Percentiles rank a stretch among this genome's conserved stretches.
Conservation (phyloP, 2,113 vertebrate species). For the Melanocharis versteri region DNA sequence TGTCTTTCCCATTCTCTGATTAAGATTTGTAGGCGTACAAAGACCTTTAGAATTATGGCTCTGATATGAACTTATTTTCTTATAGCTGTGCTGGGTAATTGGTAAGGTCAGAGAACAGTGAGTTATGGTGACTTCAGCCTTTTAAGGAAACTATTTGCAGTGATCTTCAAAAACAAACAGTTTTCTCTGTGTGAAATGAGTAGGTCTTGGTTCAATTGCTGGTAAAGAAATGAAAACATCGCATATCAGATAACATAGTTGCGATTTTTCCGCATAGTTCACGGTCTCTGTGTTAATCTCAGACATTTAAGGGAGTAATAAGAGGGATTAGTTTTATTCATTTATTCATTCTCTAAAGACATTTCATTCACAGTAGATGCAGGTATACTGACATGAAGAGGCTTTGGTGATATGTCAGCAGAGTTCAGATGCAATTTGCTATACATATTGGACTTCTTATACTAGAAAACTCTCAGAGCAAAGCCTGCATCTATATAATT, state of each 20-base stretch:
- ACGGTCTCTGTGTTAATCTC: not conserved
- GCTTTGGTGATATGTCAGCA: not conserved
- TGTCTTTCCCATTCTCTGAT: not conserved
- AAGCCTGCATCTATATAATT: not conserved
- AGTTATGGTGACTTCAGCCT: not conserved
- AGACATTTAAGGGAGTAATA: not conserved
- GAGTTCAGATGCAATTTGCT: not conserved
- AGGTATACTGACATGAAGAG: not conserved
- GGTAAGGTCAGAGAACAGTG: not conserved
- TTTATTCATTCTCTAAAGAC: not conserved
- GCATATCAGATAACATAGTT: not conserved
- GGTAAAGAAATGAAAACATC: not conserved
- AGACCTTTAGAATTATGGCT: not conserved
- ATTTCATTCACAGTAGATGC: not conserved
- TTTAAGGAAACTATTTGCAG: not conserved
- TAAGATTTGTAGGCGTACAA: not conserved
- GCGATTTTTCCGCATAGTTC: not conserved
- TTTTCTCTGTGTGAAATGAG: not conserved
- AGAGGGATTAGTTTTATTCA: not conserved
- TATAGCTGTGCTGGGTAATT: not conserved
- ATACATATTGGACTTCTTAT: rapidly evolving
- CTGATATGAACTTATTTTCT: not conserved
- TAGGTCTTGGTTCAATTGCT: not conserved
- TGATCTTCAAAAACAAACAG: not conserved
- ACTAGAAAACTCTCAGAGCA: not conserved